A percentile compares a stretch with the other conserved stretches of the same genome.
Conservation (phyloP, 2,888 invertebrate genomes). For the Pharmacophagus antenor region DNA sequence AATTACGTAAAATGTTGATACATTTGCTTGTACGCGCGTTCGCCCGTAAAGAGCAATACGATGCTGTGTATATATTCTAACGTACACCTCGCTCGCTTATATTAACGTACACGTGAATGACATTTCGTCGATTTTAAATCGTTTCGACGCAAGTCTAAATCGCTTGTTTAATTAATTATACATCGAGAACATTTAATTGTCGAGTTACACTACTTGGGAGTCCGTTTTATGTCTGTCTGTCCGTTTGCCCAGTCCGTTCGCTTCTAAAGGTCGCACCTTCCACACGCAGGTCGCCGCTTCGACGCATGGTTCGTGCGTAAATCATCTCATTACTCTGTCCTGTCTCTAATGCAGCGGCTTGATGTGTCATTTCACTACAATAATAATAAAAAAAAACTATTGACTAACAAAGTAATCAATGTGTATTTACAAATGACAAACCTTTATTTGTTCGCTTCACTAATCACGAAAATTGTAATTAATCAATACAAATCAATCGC, state of each 20-base stretch:
- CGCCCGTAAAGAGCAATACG: too few relatives aligned
- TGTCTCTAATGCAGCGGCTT: neutral
- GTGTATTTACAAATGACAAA: neutral
- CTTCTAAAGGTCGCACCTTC: slow-evolving; percentile 7
- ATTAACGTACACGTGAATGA: too few relatives aligned
- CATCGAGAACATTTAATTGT: slow-evolving; percentile 4
- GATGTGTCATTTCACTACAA: neutral
- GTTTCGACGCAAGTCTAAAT: neutral
- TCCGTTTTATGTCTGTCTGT: slow-evolving; percentile 13
- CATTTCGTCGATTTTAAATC: neutral
- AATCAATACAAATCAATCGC: neutral
- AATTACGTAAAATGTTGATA: too few relatives aligned
- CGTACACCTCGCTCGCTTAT: too few relatives aligned
- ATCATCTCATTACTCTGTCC: neutral
- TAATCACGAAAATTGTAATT: neutral
- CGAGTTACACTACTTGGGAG: slow-evolving; percentile 24
- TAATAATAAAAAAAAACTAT: neutral
- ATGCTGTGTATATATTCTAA: too few relatives aligned
- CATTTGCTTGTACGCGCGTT: too few relatives aligned
- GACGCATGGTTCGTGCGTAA: slow-evolving; percentile 4
- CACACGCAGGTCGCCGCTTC: slow-evolving; percentile 4
- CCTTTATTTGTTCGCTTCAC: neutral
- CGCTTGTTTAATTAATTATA: neutral
- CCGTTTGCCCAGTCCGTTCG: slow-evolving; percentile 22
- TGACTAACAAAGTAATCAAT: neutral